Conservation (phyloP, 2,888 invertebrate species). For the Lithophane socia region DNA sequence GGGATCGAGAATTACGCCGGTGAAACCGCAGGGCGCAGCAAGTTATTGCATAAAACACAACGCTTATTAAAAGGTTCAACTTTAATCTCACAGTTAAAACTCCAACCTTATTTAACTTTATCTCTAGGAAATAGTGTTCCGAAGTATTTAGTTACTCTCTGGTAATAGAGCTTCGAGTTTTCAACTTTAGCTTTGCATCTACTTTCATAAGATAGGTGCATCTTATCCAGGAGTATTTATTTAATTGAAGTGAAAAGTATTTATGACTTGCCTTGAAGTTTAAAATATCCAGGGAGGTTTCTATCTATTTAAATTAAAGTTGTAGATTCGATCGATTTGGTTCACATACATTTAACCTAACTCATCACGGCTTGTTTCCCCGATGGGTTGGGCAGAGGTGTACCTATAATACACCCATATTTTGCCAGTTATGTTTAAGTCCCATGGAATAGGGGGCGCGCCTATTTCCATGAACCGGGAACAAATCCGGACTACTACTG, state of each 20-base stretch:
- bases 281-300: background rate
- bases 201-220: conserved; percentile 30
- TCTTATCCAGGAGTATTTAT: conserved; percentile 22
- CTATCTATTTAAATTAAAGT: background rate
- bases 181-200: conserved; percentile 16
- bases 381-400: too few relatives aligned
- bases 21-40: too few relatives aligned
- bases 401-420: too few relatives aligned
- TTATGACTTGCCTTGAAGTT: background rate
- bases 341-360: background rate
- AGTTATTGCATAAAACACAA: background rate
- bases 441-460: too few relatives aligned
- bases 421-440: too few relatives aligned
- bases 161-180: conserved; percentile 34
- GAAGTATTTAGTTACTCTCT: conserved; percentile 37
- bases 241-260: conserved; percentile 1
- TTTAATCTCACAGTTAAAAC: conserved; percentile 22
- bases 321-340: background rate
- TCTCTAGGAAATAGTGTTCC: conserved; percentile 18
- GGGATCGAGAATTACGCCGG: too few relatives aligned
- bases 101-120: conserved; percentile 43
- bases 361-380: too few relatives aligned
- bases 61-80: conserved; percentile 5
- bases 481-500: too few relatives aligned
- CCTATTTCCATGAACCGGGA: too few relatives aligned